Percentiles rank a stretch among this genome's conserved stretches.
Conservation (phyloP, 2,113 vertebrate species). For the Circaetus cinerascens region DNA sequence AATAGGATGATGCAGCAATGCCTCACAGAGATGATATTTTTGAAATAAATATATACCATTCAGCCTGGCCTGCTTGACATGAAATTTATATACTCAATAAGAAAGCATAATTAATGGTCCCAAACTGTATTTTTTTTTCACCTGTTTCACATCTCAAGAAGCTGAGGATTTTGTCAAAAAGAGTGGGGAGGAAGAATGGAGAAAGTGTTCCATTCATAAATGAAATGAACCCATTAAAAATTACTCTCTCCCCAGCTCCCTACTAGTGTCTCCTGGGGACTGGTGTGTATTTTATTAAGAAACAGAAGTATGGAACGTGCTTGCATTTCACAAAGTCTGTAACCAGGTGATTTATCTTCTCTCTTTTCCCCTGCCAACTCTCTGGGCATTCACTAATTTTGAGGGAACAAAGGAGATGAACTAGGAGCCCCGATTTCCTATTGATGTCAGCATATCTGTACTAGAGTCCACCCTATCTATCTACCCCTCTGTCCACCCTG, state of each 20-base stretch:
- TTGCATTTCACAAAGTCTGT: background rate
- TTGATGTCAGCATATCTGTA: rapidly evolving
- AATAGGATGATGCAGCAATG: conserved; percentile 77
- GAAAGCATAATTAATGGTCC: conserved; percentile 78
- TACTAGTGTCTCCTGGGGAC: conserved; percentile 1
- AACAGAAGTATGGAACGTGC: background rate
- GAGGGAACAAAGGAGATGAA: background rate
- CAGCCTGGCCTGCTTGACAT: conserved; percentile 68
- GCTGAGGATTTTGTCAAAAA: conserved; percentile 43
- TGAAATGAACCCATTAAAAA: conserved; percentile 58
- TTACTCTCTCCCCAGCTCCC: background rate
- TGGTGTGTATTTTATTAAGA: conserved; percentile 40
- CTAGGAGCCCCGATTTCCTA: background rate
- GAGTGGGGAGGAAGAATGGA: background rate
- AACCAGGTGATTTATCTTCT: conserved; percentile 12
- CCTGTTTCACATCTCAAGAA: conserved; percentile 72
- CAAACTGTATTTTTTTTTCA: conserved; percentile 71
- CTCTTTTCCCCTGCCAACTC: background rate
- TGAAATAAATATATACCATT: conserved; percentile 80
- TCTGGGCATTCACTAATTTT: background rate
- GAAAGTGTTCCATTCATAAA: conserved; percentile 58
- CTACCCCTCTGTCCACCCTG: background rate
- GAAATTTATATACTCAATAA: conserved; percentile 81
- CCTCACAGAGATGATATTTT: conserved; percentile 76
- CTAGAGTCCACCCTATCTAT: background rate